A percentile compares a stretch with the other conserved stretches of the same genome.
Conservation (phyloP, 2,797 vertebrate genomes). For the Onychomys arenicola region DNA sequence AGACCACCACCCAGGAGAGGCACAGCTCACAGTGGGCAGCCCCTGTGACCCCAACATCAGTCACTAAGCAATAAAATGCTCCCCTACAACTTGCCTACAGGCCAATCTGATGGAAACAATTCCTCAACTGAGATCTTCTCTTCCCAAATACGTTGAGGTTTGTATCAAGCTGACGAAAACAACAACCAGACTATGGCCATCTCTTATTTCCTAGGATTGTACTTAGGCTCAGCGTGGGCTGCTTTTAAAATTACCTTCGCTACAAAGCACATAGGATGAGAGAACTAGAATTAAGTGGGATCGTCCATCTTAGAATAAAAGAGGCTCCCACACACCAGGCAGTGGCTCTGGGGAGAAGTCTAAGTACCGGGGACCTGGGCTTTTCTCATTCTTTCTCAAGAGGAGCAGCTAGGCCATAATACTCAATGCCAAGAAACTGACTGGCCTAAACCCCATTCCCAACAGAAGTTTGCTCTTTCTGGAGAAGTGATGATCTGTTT, state of each 20-base stretch:
- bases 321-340: background rate
- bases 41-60: background rate
- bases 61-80: background rate
- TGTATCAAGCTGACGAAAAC: background rate
- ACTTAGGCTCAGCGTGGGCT: background rate
- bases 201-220: background rate
- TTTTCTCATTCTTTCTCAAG: background rate
- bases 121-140: no score
- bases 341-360: background rate
- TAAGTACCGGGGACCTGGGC: background rate
- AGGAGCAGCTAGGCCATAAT: background rate
- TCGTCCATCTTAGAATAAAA: background rate
- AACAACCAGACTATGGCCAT: background rate
- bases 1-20: no score
- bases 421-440: background rate
- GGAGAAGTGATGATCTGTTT: background rate
- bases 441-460: background rate
- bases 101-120: background rate
- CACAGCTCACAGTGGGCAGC: no score
- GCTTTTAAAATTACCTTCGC: constrained; percentile 37
- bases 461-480: background rate
- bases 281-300: background rate
- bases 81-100: background rate
- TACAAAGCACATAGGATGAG: background rate
- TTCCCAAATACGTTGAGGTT: background rate